Evolutionary conservation across 2,113 vertebrate genomes (phyloP).

Genomic region (Hipposideros armiger): DNA sequence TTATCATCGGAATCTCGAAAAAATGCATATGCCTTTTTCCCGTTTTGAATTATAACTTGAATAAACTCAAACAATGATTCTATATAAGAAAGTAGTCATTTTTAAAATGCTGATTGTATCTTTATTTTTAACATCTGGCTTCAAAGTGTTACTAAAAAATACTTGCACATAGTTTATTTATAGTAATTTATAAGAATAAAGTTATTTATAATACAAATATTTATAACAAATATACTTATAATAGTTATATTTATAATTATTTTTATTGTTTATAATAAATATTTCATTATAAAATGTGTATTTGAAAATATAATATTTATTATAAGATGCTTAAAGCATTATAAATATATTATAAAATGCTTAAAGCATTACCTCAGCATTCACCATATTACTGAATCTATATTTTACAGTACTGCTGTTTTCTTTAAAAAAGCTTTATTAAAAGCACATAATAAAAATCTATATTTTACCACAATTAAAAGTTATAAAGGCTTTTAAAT

Average conservation of each 20-base stretch:
- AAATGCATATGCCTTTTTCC: constrained; percentile 22
- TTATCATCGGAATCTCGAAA: constrained; percentile 46
- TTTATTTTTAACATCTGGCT: constrained; percentile 55
- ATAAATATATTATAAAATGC: constrained; percentile 49
- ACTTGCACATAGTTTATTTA: constrained; percentile 23
- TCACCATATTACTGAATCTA: constrained; percentile 37
- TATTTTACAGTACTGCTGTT: neutral
- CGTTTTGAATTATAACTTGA: constrained; percentile 34
- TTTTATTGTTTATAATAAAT: neutral
- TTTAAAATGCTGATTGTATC: constrained; percentile 47
- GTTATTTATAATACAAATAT: neutral
- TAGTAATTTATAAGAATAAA: neutral
- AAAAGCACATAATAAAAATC: constrained; percentile 80
- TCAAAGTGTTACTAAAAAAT: constrained; percentile 31
- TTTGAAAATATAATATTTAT: neutral
- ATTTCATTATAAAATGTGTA: neutral
- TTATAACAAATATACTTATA: neutral
- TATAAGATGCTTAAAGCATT: neutral
- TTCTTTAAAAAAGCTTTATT: constrained; percentile 73
- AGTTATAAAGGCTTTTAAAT: constrained; percentile 84
- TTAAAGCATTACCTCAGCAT: constrained; percentile 1
- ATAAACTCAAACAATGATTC: constrained; percentile 16
- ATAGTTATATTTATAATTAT: neutral
- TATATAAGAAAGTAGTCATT: constrained; percentile 46
- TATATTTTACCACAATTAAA: constrained; percentile 85